phyloP scores from a whole-genome alignment of 2,888 invertebrate genomes.

The Yponomeuta sedellus region DNA sequence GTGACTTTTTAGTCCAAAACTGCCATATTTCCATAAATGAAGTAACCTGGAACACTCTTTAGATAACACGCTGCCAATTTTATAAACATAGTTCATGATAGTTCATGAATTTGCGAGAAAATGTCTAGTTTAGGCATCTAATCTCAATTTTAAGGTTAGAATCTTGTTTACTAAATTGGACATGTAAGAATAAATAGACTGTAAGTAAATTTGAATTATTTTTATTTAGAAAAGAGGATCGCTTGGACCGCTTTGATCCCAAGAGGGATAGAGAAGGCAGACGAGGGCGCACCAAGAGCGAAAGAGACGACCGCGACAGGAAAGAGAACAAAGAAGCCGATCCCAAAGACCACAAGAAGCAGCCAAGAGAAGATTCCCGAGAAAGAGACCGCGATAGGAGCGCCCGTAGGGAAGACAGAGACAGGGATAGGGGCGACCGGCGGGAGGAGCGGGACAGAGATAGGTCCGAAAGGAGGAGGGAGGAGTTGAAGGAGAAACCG shows the following conservation, averaged over 20 bases:
- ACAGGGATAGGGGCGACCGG: constrained; percentile 12
- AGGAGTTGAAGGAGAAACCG: constrained; percentile 18
- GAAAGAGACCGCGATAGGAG: constrained; percentile 12
- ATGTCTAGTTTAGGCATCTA: too few relatives aligned
- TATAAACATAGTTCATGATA: too few relatives aligned
- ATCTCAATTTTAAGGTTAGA: too few relatives aligned
- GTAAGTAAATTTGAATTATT: too few relatives aligned
- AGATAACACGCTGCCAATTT: too few relatives aligned
- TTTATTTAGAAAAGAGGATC: constrained; percentile 33
- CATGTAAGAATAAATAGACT: too few relatives aligned
- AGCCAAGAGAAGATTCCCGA: constrained; percentile 13
- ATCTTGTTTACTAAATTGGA: too few relatives aligned
- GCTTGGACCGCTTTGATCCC: constrained; percentile 32
- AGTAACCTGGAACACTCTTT: too few relatives aligned
- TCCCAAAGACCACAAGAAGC: constrained; percentile 19
- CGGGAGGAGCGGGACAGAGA: constrained; percentile 7
- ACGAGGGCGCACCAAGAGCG: constrained; percentile 28
- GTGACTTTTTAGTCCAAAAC: too few relatives aligned
- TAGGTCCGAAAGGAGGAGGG: constrained; percentile 16
- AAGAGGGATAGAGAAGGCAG: constrained; percentile 25
- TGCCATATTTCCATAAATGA: too few relatives aligned
- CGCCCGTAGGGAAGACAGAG: constrained; percentile 7
- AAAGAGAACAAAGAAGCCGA: constrained; percentile 22
- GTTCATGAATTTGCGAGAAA: too few relatives aligned
- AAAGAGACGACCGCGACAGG: constrained; percentile 25